Conservation (phyloP, 2,888 invertebrate species). For the Lepetodrilus schrolli region DNA sequence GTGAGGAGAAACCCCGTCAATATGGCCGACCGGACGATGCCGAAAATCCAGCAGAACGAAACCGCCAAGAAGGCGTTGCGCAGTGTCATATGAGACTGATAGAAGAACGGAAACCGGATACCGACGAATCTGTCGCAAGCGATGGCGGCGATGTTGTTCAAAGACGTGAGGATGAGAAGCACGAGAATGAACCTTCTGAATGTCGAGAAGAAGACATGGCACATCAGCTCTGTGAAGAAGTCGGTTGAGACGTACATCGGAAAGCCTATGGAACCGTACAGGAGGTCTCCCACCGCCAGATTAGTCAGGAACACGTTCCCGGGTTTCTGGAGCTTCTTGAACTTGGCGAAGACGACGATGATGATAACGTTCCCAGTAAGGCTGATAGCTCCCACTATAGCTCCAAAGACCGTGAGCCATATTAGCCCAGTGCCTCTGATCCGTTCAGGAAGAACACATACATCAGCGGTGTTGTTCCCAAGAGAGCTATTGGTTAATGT, state of each 20-base stretch:
- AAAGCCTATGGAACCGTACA: neutral
- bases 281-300: neutral
- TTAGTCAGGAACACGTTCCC: neutral
- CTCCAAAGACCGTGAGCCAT: neutral
- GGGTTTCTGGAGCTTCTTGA: neutral
- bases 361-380: neutral
- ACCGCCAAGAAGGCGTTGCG: neutral
- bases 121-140: neutral
- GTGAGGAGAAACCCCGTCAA: no score
- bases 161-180: neutral
- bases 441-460: neutral
- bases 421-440: neutral
- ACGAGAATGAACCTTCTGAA: neutral
- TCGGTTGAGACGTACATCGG: neutral
- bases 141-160: neutral
- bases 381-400: neutral
- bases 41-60: neutral
- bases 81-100: neutral
- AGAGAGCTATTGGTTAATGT: no score
- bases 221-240: neutral
- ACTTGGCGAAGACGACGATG: neutral
- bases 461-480: neutral
- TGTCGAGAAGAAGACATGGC: neutral
- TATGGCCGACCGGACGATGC: neutral
- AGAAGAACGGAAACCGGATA: neutral